phyloP scores from a whole-genome alignment of 2,888 invertebrate species.

The Idaea aversata region DNA sequence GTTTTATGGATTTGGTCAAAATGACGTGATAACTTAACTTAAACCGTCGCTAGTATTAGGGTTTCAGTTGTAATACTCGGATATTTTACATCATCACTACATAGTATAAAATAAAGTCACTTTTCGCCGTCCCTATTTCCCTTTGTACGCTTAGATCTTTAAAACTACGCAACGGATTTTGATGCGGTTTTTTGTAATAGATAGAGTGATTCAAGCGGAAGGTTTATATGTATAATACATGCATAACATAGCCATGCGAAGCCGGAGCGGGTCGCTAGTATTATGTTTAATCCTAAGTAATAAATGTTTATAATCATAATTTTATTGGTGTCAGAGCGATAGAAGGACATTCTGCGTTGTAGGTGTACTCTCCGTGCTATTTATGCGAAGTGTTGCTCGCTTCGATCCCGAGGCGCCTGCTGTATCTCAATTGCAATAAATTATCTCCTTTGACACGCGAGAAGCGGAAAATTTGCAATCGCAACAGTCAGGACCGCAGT shows the following conservation, averaged over 20 bases:
- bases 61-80: background rate
- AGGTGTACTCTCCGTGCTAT: slow-evolving; percentile 51
- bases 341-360: slow-evolving; percentile 47
- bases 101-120: no score
- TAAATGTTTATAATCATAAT: slow-evolving; percentile 64
- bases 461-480: slow-evolving; percentile 74
- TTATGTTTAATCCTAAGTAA: slow-evolving; percentile 48
- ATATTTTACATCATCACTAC: background rate
- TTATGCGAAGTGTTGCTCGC: slow-evolving; percentile 62
- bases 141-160: no score
- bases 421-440: slow-evolving; percentile 75
- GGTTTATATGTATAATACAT: no score
- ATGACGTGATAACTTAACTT: background rate
- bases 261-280: no score
- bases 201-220: no score
- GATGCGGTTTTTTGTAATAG: no score
- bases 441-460: slow-evolving; percentile 71
- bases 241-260: no score
- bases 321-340: slow-evolving; percentile 62
- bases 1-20: background rate
- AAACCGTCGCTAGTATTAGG: background rate
- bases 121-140: no score
- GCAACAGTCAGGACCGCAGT: slow-evolving; percentile 49
- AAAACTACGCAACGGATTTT: no score
- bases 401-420: slow-evolving; percentile 57